Base-by-base conservation (phyloP, 35 echinoderm and acorn worm genomes). In the Ophiothrix spiculata region DNA sequence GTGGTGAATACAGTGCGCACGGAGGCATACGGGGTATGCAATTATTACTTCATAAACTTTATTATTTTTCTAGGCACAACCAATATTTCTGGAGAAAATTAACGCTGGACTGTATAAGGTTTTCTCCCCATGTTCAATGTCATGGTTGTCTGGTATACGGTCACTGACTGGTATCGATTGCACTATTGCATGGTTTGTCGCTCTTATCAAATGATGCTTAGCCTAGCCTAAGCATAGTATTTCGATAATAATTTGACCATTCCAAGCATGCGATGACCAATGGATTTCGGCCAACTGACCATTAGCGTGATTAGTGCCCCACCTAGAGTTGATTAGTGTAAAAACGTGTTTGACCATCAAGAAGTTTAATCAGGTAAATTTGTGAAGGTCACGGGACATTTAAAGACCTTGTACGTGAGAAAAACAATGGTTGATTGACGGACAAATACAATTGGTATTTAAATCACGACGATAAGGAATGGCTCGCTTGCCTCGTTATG, bases 71-170 rank as follows among this genome's bases (percentile, higher is more conserved):
- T 69, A 4, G 17, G 60, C 1, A 69, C 60, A 15, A 69, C 60
- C 17, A 69, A 69, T 69, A 69, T 69, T 69, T 28, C 60, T 4
- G 23, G 6, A 69, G 60, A 69, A 69, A 69, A 69, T 69, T 69
- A 69, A 69, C 60, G 60, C 29, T 6, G 60, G 60, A 69, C 29
- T 25, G 17, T 69, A 15, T 69, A 28, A 69, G 17, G 60, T 69
- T 69, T 69, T 69, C 23, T 69, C 60, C 60, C 60, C 60, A 69
- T 69, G 60, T 69, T 69, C 60, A 69, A 69, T 69, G 60, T 69
- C 60, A 69, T 28, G 10, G 16, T 69, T 15, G 60, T n/a, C 8
- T 69, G 2, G 60, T 69, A 10, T 28, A 28, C 60, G 60, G 60
- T 69, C 60, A 69, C 16, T 69, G 60, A 69, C 60, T 69, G 42